Base-by-base conservation (phyloP, 1,140 invertebrate genomes). In the Pseudobourletiella spinata region DNA sequence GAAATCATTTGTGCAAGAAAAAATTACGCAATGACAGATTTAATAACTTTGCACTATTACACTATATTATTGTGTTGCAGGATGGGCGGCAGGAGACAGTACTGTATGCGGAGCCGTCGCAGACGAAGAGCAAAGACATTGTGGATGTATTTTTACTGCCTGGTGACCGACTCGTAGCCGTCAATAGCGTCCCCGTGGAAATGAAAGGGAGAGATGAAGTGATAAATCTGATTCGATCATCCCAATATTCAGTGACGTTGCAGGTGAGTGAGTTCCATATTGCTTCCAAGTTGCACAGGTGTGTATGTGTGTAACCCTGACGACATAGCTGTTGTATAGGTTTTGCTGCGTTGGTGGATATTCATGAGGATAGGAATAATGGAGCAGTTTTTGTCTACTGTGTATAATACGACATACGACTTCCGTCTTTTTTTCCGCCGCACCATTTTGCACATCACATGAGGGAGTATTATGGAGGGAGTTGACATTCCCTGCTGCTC, bases 121-220 rank as follows among this genome's bases (percentile, higher is more conserved):
- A 81, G 84, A 28, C 83, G 85, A 54, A 81, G 84, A 52, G 84
- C 85, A 73, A 84, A 89, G 61, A 89, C 87, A 22, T 89, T 86
- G n/a, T 35, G 46, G 54, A 64, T 16, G 58, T 58, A 26, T 63
- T 61, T 24, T 78, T 97, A 14, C 74, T 96, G 46, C 93, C 94
- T 35, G 94, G 94, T 11, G 94, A 98, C 77, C 81, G 89, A 70
- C 80, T 98, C 0, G 79, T 97, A 61, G 88, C 94, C 79, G 90
- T 98, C 8, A 95, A 95, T 74, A 86, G 85, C 24, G 81, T 86
- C 32, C 82, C 83, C 61, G 91, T 96, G 0, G 88, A 91, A 72
- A 86, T 86, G 44, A 86, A 87, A 73, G 84, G 82, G 18, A 81
- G 92, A 29, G 94, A 97, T 73, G 89, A 95, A 71, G 89, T 97